Base-by-base conservation (phyloP, 2,888 invertebrate genomes). In the Pandemis corylana region DNA sequence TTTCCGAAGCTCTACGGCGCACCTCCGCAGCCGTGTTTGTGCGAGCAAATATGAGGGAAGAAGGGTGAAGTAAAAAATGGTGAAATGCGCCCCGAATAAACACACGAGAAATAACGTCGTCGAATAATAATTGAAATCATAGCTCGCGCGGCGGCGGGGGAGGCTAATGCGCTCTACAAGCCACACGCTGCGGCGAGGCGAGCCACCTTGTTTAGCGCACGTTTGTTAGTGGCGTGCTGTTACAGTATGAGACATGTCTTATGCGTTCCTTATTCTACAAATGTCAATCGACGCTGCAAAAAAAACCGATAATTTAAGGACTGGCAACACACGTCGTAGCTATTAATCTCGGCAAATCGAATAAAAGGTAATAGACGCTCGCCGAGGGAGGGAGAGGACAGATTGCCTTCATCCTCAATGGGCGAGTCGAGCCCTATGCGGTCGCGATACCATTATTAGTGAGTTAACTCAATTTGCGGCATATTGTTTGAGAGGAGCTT, bases 391-490 rank as follows among this genome's bases (percentile, higher is more conserved):
- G 86, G 88, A 83, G 85, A 86, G 88, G 82, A 86, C 86, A 90
- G 88, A 91, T 91, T 91, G 91, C 85, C 86, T 86, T 80, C 86
- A 85, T 89, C 83, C 89, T 92, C 89, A 88, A 91, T 90, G 88
- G 84, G 86, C 85, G 82, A 85, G 84, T 81, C 82, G 87, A 84
- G 87, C 90, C 88, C 90, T 89, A 88, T 86, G 87, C 88, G 85
- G 83, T 84, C 85, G 85, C 88, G 92, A 93, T 93, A 91, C 90
- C 87, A 89, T 94, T 94, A 94, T 94, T 94, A 94, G 92, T 89
- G 90, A 93, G 92, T 93, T 93, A 93, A 94, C 92, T 93, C 93
- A 94, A 94, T 94, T 94, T 94, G 94, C 82, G 92, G 90, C 91
- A 90, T 93, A 94, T 94, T 94, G 94, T 94, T 94, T 92, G 94